Conservation (phyloP, 2,797 vertebrate species). For the Galago senegalensis region DNA sequence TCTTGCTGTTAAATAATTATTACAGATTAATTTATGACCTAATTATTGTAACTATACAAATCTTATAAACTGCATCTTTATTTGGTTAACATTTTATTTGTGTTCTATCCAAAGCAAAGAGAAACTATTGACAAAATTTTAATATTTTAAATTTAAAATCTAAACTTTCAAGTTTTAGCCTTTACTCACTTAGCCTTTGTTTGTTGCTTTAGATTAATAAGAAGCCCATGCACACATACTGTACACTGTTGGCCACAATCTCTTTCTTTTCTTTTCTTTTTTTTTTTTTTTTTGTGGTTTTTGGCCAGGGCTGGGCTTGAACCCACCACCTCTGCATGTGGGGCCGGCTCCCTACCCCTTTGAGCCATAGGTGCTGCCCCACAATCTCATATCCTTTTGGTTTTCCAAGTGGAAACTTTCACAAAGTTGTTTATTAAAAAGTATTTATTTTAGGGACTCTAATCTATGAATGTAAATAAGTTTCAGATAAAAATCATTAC, state of each 20-base stretch:
- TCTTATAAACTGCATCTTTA: not conserved
- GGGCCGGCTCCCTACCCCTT: too few species aligned
- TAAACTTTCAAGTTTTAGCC: not conserved
- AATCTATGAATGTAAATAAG: conserved; percentile 38
- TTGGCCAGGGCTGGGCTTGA: too few species aligned
- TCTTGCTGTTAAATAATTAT: conserved; percentile 20
- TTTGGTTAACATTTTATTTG: conserved; percentile 45
- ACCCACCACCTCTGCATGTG: too few species aligned
- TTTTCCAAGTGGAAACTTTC: conserved; percentile 31
- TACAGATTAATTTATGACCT: conserved; percentile 26
- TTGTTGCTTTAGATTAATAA: conserved; percentile 46
- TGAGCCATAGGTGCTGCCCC: too few species aligned
- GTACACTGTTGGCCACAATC: not conserved
- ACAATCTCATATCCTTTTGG: not conserved
- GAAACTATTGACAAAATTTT: not conserved
- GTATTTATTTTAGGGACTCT: not conserved
- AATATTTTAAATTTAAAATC: too few species aligned
- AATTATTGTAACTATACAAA: not conserved
- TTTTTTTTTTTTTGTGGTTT: too few species aligned
- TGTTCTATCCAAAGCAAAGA: not conserved
- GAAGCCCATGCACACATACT: not conserved
- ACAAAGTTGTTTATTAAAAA: not conserved
- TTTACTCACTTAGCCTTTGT: not conserved
- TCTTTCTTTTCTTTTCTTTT: too few species aligned
- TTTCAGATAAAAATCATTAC: conserved; percentile 47